Evolutionary conservation across 1,140 invertebrate species (phyloP).

Genomic region (Trypoxylus dichotomus): DNA sequence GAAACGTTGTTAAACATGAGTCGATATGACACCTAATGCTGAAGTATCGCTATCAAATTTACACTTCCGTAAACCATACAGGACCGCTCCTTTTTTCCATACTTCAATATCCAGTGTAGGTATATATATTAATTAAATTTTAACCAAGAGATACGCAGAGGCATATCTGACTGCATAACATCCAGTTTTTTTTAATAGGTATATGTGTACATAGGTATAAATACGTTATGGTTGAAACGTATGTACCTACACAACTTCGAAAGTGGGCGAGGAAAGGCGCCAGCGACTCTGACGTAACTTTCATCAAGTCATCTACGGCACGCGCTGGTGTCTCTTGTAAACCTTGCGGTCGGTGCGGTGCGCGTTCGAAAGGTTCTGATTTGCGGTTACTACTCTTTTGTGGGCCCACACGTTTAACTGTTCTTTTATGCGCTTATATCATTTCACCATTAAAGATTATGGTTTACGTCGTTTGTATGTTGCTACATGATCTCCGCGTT

Average conservation of each 20-base stretch:
- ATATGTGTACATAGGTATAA: neutral
- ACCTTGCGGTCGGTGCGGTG: neutral
- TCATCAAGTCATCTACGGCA: slow-evolving; percentile 30
- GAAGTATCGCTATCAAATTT: neutral
- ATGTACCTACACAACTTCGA: neutral
- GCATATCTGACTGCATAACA: neutral
- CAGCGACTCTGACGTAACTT: slow-evolving; percentile 27
- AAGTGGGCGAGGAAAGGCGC: slow-evolving; percentile 23
- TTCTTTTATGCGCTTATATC: slow-evolving; percentile 10
- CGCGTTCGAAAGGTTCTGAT: slow-evolving; percentile 7
- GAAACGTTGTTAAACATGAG: too few species aligned
- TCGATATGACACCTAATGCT: neutral
- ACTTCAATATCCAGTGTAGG: neutral
- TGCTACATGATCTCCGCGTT: neutral
- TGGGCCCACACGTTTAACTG: slow-evolving; percentile 16
- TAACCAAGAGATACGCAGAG: neutral
- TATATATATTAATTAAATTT: neutral
- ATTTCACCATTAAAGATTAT: slow-evolving; percentile 5
- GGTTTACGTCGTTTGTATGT: neutral
- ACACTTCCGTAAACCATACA: neutral
- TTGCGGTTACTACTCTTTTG: slow-evolving; percentile 17
- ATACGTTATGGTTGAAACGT: too few species aligned
- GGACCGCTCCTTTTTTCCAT: neutral
- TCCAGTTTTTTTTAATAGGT: slow-evolving; percentile 22
- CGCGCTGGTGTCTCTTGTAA: slow-evolving; percentile 21